Conservation (phyloP, 1,140 invertebrate species). For the Rhopalosiphum padi region DNA sequence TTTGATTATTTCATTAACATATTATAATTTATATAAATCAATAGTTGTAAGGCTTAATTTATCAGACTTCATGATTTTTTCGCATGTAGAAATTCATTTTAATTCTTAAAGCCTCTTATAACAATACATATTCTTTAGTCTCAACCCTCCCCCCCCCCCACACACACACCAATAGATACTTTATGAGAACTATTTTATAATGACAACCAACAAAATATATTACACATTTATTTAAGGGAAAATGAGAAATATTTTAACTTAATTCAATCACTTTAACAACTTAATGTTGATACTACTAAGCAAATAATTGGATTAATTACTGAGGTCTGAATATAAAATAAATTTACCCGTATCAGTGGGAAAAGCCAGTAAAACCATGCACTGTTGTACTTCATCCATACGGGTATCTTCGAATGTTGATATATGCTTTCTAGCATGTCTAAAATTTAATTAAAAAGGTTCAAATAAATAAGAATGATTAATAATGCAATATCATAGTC, state of each 20-base stretch:
- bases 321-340: not conserved
- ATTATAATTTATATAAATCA: not conserved
- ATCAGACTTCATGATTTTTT: not conserved
- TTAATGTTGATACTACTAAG: not conserved
- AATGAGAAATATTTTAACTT: not conserved
- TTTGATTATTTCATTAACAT: not conserved
- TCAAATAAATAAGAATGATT: not conserved
- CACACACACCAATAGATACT: not conserved
- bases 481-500: not conserved
- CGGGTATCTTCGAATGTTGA: slow-evolving; percentile 86
- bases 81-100: no score
- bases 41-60: not conserved
- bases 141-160: not conserved
- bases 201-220: no score
- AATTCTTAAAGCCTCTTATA: not conserved
- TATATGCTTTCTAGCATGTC: slow-evolving; percentile 93
- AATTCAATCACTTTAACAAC: not conserved
- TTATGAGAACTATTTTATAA: not conserved
- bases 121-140: not conserved
- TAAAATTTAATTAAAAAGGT: slow-evolving; percentile 59
- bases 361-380: slow-evolving; percentile 95
- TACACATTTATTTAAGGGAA: not conserved
- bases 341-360: slow-evolving; percentile 75
- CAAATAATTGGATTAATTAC: not conserved
- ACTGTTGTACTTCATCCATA: slow-evolving; percentile 85